phyloP scores from a whole-genome alignment of 2,113 vertebrate species.

The Sturnus vulgaris region DNA sequence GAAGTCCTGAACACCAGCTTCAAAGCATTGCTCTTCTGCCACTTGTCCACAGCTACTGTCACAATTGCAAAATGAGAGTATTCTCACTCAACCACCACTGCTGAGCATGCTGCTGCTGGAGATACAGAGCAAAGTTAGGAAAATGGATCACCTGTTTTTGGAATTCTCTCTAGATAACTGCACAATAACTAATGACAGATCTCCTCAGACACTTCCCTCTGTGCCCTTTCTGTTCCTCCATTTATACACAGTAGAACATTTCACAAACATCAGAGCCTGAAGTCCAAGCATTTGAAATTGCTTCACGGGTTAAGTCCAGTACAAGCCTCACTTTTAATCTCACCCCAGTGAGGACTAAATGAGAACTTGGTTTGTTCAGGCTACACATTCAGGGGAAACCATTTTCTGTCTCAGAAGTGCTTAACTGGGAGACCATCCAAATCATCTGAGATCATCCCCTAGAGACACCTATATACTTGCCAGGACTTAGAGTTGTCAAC shows the following conservation, averaged over 20 bases:
- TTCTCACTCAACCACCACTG: background rate
- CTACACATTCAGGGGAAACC: background rate
- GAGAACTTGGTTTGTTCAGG: background rate
- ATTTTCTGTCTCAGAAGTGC: background rate
- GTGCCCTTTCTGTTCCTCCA: background rate
- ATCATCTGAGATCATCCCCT: background rate
- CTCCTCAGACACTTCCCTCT: background rate
- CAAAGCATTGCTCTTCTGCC: background rate
- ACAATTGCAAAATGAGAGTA: background rate
- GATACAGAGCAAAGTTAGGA: background rate
- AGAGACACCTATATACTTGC: background rate
- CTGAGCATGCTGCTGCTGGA: background rate
- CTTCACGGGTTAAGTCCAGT: background rate
- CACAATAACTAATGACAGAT: rapidly evolving
- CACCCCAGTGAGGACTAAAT: background rate
- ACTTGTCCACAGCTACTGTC: background rate
- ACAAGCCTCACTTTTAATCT: background rate
- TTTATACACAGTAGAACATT: rapidly evolving
- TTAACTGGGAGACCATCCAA: background rate
- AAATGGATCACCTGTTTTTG: background rate
- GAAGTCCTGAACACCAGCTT: background rate
- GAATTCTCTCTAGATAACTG: background rate
- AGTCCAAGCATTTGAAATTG: background rate
- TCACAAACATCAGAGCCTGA: background rate
- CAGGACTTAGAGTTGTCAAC: background rate